Evolutionary conservation across 2,888 invertebrate species (phyloP).

Genomic region (Caenorhabditis becei): DNA sequence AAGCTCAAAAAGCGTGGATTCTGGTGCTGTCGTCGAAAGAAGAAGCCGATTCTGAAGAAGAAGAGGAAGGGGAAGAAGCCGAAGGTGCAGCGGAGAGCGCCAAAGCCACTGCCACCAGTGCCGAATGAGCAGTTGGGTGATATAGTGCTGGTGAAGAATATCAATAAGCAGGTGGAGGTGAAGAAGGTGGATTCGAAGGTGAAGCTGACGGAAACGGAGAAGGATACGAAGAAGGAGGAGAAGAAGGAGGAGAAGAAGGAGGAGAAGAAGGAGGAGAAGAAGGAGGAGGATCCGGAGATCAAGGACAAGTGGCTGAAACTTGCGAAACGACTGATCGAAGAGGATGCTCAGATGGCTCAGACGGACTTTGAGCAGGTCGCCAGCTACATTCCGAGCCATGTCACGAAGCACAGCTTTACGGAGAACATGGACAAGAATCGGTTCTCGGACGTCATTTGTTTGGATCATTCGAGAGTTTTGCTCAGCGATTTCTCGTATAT

Average conservation of each 20-base stretch:
- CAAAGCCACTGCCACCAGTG: not conserved
- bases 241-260: not conserved
- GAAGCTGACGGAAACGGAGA: not conserved
- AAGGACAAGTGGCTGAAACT: constrained; percentile 10
- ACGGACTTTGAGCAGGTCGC: constrained; percentile 1
- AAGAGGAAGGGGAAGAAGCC: not conserved
- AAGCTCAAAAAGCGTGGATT: not conserved
- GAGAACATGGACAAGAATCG: constrained; percentile 54
- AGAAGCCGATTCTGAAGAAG: not conserved
- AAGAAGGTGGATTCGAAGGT: not conserved
- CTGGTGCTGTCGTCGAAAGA: not conserved
- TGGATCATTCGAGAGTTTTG: constrained; percentile 70
- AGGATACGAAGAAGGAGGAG: not conserved
- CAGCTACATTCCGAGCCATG: constrained; percentile 40
- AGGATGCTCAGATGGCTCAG: constrained; percentile 7
- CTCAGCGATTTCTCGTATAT: constrained; percentile 56
- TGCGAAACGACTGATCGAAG: constrained; percentile 7
- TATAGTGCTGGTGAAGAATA: constrained; percentile 8
- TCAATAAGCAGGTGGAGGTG: not conserved
- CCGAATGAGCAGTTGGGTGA: constrained; percentile 6
- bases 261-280: not conserved
- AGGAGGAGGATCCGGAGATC: not conserved
- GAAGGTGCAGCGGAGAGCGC: not conserved
- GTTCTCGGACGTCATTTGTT: constrained; percentile 65
- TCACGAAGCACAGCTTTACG: constrained; percentile 33